A percentile compares a stretch with the other conserved stretches of the same genome.
Conservation (phyloP, 2,797 vertebrate species). For the Typhlichthys eigenmanni region DNA sequence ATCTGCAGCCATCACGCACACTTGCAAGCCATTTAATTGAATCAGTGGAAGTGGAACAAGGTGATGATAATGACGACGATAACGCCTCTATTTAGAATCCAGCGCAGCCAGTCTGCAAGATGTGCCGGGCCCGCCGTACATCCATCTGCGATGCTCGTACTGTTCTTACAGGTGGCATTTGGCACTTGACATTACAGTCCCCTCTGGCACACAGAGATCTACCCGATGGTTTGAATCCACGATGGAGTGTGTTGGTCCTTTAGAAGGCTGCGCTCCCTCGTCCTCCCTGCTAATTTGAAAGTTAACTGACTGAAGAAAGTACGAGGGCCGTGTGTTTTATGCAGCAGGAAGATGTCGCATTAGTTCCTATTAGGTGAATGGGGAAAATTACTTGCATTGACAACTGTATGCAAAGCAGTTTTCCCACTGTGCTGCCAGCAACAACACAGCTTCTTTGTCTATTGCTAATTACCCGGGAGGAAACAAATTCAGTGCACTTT, state of each 20-base stretch:
- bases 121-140: slow-evolving; percentile 25
- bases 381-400: too few species aligned
- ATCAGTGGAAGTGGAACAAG: slow-evolving; percentile 37
- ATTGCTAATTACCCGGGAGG: too few species aligned
- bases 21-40: slow-evolving; percentile 27
- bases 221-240: slow-evolving; percentile 37
- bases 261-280: slow-evolving; percentile 28
- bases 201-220: slow-evolving; percentile 45
- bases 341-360: too few species aligned
- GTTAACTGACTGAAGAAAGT: slow-evolving; percentile 18
- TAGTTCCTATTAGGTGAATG: too few species aligned
- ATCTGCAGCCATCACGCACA: slow-evolving; percentile 28
- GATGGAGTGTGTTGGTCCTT: slow-evolving; percentile 29
- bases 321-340: too few species aligned
- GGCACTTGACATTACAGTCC: slow-evolving; percentile 63
- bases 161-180: slow-evolving; percentile 59
- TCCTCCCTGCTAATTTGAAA: slow-evolving; percentile 39
- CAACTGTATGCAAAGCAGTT: too few species aligned
- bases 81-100: slow-evolving; percentile 53
- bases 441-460: too few species aligned
- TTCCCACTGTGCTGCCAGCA: too few species aligned
- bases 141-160: slow-evolving; percentile 39
- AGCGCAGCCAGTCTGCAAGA: slow-evolving; percentile 31
- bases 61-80: slow-evolving; percentile 51
- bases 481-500: slow-evolving; percentile 18